A percentile compares a stretch with the other conserved stretches of the same genome.
Evolutionary conservation across 2,113 vertebrate species (phyloP).

Genomic region (Fukomys damarensis): DNA sequence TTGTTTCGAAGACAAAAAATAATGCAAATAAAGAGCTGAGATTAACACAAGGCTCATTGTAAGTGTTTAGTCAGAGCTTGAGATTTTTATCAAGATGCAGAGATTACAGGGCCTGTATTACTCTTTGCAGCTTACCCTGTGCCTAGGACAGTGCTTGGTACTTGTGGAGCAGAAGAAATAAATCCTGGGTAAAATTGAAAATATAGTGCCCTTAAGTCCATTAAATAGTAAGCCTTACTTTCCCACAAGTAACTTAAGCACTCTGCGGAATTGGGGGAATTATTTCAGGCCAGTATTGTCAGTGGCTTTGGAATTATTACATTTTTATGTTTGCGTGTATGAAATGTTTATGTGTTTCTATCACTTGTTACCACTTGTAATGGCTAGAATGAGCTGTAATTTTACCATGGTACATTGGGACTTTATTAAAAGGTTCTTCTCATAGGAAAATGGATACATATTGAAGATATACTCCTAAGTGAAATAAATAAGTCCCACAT

Average conservation of each 20-base stretch:
- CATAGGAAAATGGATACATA: too few species aligned
- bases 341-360: background rate
- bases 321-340: background rate
- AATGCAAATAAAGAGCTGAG: background rate
- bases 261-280: background rate
- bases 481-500: too few species aligned
- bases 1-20: background rate
- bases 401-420: background rate
- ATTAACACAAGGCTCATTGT: background rate
- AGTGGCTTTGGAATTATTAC: background rate
- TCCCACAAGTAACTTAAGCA: background rate
- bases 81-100: background rate
- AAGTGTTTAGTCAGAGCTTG: too few species aligned
- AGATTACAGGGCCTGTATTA: background rate
- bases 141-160: background rate
- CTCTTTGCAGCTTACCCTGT: rapidly evolving
- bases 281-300: background rate
- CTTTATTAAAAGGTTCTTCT: background rate
- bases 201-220: background rate
- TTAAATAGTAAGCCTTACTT: conserved; percentile 1
- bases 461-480: too few species aligned
- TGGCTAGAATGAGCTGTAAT: background rate
- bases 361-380: background rate
- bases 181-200: background rate
- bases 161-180: background rate